Base-by-base conservation (phyloP, 1,140 invertebrate species). In the Mesaphorura yosii region DNA sequence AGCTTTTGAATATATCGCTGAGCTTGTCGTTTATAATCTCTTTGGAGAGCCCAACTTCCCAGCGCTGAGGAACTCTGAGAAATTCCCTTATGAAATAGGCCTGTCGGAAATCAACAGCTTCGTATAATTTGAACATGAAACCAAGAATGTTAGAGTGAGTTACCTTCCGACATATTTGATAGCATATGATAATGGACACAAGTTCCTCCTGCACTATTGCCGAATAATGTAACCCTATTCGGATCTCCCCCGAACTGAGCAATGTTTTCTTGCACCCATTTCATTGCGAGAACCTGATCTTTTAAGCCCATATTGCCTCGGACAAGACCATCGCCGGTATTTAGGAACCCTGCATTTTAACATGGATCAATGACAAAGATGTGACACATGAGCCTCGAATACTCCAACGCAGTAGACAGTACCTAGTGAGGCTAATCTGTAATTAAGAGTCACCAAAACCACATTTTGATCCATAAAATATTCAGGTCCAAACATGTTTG, bases 61-160 rank as follows among this genome's bases (percentile, higher is more conserved):
- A n/a, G n/a, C n/a, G n/a, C n/a, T n/a, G n/a, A n/a, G n/a, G n/a
- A n/a, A 64, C 84, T 85, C 69, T 86, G 78, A 0, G 82, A 78
- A 51, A 88, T 85, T 3, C 70, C 83, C 39, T 78, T 76, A 48
- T 83, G 79, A 55, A 87, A 84, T 3, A 86, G 62, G 46, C 78
- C 82, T 83, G 28, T 14, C 62, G 50, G 40, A 57, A 48, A n/a
- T 7, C 3, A 46, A 12, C 23, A 52, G 37, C 7, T 5, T 31
- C 10, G 14, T 14, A n/a, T 28, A 10, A 29, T 14, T 19, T 17
- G 17, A 22, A 15, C 26, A 47, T 7, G 19, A 5, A 47, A 34
- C 34, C 2, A 37, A 37, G n/a, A 12, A 37, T 37, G 10, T n/a
- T n/a, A 37, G n/a, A 37, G 12, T 37, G 34, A 37, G n/a, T n/a